These are phyloP conservation scores for Ahaetulla prasina DNA, from an alignment of 2,113 vertebrate genomes.

Conservation along the genomic window DNA sequence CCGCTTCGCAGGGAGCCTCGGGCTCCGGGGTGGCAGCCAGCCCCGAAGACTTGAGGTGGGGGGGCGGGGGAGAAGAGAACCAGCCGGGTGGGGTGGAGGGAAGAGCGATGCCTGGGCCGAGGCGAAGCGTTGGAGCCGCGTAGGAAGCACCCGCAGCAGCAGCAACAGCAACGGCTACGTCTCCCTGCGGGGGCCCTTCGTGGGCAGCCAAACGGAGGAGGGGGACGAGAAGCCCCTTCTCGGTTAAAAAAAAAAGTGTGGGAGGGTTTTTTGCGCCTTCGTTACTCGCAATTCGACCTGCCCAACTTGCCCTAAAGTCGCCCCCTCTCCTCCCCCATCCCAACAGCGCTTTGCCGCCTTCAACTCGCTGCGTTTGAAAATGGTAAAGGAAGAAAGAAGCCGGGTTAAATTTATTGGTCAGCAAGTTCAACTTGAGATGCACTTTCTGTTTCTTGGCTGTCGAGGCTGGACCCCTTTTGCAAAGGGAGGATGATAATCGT, in stretches of 20 bases:
- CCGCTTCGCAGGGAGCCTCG: neutral
- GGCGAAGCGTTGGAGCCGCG: neutral
- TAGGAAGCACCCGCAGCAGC: neutral
- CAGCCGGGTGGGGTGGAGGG: neutral
- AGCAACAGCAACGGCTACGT: too few species aligned
- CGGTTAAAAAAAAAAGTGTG: accelerated
- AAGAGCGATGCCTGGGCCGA: neutral
- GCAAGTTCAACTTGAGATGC: neutral
- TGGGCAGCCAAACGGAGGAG: neutral
- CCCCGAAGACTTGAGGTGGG: neutral
- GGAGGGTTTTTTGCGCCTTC: neutral
- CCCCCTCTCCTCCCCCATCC: too few species aligned
- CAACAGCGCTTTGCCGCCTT: neutral
- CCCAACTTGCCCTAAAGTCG: neutral
- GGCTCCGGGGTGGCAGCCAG: neutral
- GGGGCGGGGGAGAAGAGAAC: accelerated
- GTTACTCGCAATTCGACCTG: neutral
- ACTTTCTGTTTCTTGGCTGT: neutral
- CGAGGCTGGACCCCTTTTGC: neutral
- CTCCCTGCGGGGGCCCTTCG: neutral
- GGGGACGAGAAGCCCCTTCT: neutral
- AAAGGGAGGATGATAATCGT: neutral
- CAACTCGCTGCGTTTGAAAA: neutral
- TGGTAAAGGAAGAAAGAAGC: neutral
- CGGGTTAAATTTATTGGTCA: neutral